Conservation (phyloP, 2,888 invertebrate species). For the Serripes groenlandicus region DNA sequence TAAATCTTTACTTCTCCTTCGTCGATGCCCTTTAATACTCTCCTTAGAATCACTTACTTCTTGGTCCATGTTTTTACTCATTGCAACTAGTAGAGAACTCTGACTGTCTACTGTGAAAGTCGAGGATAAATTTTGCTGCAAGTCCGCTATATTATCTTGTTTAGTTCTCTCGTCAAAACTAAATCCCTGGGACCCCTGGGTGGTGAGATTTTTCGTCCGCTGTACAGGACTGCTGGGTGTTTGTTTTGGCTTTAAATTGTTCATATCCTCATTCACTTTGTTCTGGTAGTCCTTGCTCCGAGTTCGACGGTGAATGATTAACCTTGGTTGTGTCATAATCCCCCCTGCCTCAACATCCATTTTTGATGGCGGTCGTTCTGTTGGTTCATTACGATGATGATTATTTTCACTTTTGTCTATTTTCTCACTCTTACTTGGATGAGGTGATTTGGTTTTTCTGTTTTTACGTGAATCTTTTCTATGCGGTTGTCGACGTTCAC, state of each 20-base stretch:
- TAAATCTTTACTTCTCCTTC: conserved; percentile 71
- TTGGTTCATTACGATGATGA: conserved; percentile 56
- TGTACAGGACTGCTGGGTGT: conserved; percentile 55
- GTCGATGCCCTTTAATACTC: conserved; percentile 66
- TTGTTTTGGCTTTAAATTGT: conserved; percentile 62
- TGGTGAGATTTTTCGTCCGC: conserved; percentile 49
- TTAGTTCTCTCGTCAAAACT: conserved; percentile 60
- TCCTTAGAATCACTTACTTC: conserved; percentile 62
- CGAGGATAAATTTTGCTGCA: conserved; percentile 72
- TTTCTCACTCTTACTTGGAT: conserved; percentile 54
- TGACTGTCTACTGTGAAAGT: conserved; percentile 79
- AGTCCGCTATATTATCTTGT: conserved; percentile 45
- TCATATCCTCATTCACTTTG: conserved; percentile 37
- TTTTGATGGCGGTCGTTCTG: conserved; percentile 64
- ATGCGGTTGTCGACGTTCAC: conserved; percentile 69
- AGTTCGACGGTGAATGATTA: conserved; percentile 75
- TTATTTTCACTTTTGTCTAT: conserved; percentile 59
- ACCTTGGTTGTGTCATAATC: conserved; percentile 73
- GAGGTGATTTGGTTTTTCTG: conserved; percentile 60
- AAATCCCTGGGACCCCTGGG: conserved; percentile 67
- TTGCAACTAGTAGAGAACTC: conserved; percentile 73
- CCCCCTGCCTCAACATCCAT: conserved; percentile 64
- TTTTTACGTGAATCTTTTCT: conserved; percentile 61
- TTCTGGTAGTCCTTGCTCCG: conserved; percentile 68
- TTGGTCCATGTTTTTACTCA: conserved; percentile 65